Base-by-base conservation (phyloP, 2,797 vertebrate genomes). In the Lagodon rhomboides region DNA sequence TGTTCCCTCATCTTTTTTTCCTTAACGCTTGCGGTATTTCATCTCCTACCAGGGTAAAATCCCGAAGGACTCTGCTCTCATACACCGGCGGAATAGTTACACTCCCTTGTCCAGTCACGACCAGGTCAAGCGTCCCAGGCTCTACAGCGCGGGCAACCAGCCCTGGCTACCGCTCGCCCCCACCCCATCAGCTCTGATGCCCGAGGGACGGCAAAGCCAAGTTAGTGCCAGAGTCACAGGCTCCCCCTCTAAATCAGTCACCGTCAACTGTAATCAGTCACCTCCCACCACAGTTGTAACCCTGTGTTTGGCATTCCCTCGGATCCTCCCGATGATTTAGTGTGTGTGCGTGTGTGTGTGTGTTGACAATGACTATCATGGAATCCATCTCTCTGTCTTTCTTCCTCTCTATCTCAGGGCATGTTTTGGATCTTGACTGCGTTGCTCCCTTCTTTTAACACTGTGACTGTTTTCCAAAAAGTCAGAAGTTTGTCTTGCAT, bases 51-150 rank as follows among this genome's bases (percentile, higher is more conserved):
- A 99, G 97, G 96, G 77, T 89, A 94, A 85, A 76, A 93, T 94
- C 86, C 94, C 93, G 67, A 89, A 88, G 95, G 95, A 91, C 86
- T 95, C 95, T 78, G 92, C 93, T 91, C 96, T 97, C 69, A 95
- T 97, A 93, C 96, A 96, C 87, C 96, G 98, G 85, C 96, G 98
- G 93, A 99, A 97, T 97, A 99, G 98, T 96, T 97, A 98, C 91
- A 98, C 97, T 16, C 98, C 97, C 34, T 94, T 98, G 94, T 97
- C 97, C 96, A 97, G 97, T 95, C 94, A 95, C 75, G 97, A 97
- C 95, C 96, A 95, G 90, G 91, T 96, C 92, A 96, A 96, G 94
- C 97, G 97, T 63, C 97, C 97, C 43, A 94, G 97, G 90, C 98
- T 98, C 93, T 97, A 97, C 97, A 98, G 98, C 76, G 96, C 96